These are phyloP conservation scores for Rhabdomys pumilio DNA, from an alignment of 2,797 vertebrate genomes.

Conservation along the genomic window DNA sequence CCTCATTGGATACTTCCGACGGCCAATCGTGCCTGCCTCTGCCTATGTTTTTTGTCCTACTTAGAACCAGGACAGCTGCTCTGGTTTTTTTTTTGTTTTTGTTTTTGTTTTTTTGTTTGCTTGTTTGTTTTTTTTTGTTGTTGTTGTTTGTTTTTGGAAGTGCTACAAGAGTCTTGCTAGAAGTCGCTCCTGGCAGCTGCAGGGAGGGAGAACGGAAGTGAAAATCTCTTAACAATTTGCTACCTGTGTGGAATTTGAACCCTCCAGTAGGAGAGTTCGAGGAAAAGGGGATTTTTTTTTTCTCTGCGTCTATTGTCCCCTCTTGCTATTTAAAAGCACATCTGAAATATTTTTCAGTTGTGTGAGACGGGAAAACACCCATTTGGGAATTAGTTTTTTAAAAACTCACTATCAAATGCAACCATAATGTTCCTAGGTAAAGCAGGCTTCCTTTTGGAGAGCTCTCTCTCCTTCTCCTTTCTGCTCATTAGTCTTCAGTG, in stretches of 20 bases:
- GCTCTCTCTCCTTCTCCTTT: neutral
- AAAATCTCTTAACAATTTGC: conserved; percentile 63
- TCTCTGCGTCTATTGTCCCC: neutral
- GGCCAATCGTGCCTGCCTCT: neutral
- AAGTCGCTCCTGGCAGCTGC: conserved; percentile 25
- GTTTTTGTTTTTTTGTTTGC: neutral
- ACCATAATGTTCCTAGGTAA: conserved; percentile 1
- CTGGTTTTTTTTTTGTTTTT: neutral
- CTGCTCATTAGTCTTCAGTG: neutral
- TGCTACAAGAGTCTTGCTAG: neutral
- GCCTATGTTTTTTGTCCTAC: conserved; percentile 45
- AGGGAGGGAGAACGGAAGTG: conserved; percentile 14
- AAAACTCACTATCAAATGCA: neutral
- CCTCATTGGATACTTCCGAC: neutral
- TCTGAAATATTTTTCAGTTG: conserved; percentile 53
- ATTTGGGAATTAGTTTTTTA: conserved; percentile 7
- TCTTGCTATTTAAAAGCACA: conserved; percentile 25
- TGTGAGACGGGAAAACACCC: neutral
- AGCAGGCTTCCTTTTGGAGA: neutral
- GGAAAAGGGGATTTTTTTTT: neutral
- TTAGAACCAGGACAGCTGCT: conserved; percentile 65
- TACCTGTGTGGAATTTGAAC: neutral
- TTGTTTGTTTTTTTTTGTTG: neutral
- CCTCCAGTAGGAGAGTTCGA: neutral
- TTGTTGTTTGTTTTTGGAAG: neutral